Evolutionary conservation across 2,113 vertebrate species (phyloP), one percentile per base, ranked within the genome.

Genomic region (Neotragus pygmaeus): DNA sequence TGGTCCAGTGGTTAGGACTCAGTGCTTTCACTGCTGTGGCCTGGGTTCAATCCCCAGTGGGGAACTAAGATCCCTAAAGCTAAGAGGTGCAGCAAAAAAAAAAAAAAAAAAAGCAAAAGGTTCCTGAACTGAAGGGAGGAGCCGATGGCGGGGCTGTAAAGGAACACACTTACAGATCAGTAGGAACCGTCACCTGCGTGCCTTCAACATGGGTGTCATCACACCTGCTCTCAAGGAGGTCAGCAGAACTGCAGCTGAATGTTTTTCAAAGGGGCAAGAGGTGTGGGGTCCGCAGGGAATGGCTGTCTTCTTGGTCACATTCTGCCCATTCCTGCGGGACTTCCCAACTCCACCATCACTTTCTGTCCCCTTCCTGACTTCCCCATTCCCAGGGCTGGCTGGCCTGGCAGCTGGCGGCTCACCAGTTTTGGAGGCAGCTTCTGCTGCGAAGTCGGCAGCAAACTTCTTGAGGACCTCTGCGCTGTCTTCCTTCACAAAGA

Each of bases 391-490:
- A 47, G 16, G 60, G 13, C 13, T 39, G 28, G 82, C 75, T 19
- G 30, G 27, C 30, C 45, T 10, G 80, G 80, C 6, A 30, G n/a
- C 27, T 0, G 17, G 36, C 15, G 8, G n/a, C 98, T 97, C 96
- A 99, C 99, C 99, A 92, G 99, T 99, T 99, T 99, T 99, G 33
- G 99, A 98, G 0, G 98, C 98, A 0, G 99, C 99, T 98, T 99
- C 99, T 0, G 98, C 98, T 3, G 99, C 99, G 1, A 99, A 99
- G 96, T 99, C 99, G 0, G 99, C 98, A 0, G 99, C 99, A 17
- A 99, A 99, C 95, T 98, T 99, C 99, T 99, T 99, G 98, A 99
- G 99, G 97, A 99, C 98, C 89, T 99, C 99, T 0, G 99, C 99
- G 1, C 99, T 99, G 13, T 99, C 99, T 97, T 99, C 99, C 96